Conservation (phyloP, 2,113 vertebrate species). For the Gorsachius goisagi region DNA sequence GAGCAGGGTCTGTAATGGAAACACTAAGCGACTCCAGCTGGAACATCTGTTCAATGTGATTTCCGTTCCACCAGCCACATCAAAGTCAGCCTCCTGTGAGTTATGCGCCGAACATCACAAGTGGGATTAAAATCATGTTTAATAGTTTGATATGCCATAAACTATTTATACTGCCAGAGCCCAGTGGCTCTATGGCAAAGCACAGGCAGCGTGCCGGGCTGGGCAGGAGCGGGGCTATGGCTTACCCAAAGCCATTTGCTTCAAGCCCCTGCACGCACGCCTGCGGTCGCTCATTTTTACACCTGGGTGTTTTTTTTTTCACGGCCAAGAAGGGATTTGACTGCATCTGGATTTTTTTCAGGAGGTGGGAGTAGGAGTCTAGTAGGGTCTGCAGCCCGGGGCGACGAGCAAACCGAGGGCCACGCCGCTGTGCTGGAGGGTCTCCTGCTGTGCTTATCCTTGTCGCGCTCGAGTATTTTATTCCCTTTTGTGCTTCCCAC, state of each 20-base stretch:
- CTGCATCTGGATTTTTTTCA: neutral
- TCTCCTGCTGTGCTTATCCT: neutral
- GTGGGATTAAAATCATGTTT: constrained; percentile 77
- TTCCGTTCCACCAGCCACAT: constrained; percentile 72
- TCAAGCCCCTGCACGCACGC: neutral
- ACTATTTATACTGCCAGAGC: constrained; percentile 71
- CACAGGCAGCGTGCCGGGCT: neutral
- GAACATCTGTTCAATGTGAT: constrained; percentile 74
- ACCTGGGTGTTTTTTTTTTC: neutral
- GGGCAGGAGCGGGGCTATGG: neutral
- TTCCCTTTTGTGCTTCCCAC: neutral
- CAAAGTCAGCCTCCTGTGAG: constrained; percentile 72
- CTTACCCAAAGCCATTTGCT: neutral
- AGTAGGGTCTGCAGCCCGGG: neutral
- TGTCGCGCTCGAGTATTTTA: neutral
- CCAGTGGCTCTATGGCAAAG: constrained; percentile 32
- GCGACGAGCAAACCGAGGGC: neutral
- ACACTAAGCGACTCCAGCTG: constrained; percentile 67
- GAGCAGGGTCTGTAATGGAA: constrained; percentile 48
- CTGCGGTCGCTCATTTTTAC: neutral
- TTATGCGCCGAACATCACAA: constrained; percentile 65
- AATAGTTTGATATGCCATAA: constrained; percentile 75
- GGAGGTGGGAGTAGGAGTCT: neutral
- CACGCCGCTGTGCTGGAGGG: fast-evolving
- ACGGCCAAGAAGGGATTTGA: neutral